Percentiles rank a stretch among this genome's conserved stretches.
phyloP scores from a whole-genome alignment of 2,113 vertebrate genomes.

The Odocoileus virginianus region DNA sequence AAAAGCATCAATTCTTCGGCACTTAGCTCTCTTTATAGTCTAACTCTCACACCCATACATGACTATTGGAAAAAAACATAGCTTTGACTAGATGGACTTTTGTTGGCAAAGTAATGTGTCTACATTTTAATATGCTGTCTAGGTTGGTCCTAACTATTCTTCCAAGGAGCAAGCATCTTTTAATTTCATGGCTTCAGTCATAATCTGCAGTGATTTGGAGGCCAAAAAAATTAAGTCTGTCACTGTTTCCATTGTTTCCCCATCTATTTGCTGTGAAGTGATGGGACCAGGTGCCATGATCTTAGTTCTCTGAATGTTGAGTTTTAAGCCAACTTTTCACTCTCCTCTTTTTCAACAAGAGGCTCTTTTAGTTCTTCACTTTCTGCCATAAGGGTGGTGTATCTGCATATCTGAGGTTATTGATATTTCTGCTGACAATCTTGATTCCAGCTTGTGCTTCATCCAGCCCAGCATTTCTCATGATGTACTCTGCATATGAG shows the following conservation, averaged over 20 bases:
- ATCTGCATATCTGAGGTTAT: not conserved
- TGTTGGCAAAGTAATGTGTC: not conserved
- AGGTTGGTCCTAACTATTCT: not conserved
- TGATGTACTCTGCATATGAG: not conserved
- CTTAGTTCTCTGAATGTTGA: not conserved
- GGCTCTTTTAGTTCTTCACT: not conserved
- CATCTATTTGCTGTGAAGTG: not conserved
- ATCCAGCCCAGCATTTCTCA: not conserved
- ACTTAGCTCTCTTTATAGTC: not conserved
- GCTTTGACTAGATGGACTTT: not conserved
- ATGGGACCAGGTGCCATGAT: not conserved
- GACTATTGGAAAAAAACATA: not conserved
- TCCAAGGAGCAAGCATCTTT: not conserved
- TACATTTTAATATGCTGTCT: not conserved
- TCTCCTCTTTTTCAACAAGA: not conserved
- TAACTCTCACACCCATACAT: not conserved
- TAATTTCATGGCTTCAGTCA: not conserved
- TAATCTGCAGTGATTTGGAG: not conserved
- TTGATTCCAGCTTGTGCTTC: not conserved
- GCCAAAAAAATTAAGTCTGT: not conserved
- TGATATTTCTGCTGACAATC: not conserved
- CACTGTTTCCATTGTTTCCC: not conserved
- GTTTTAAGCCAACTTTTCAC: not conserved
- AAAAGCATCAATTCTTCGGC: not conserved
- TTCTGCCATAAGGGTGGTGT: not conserved